Conservation (phyloP, 2,797 vertebrate species). For the Otolemur crassicaudatus region DNA sequence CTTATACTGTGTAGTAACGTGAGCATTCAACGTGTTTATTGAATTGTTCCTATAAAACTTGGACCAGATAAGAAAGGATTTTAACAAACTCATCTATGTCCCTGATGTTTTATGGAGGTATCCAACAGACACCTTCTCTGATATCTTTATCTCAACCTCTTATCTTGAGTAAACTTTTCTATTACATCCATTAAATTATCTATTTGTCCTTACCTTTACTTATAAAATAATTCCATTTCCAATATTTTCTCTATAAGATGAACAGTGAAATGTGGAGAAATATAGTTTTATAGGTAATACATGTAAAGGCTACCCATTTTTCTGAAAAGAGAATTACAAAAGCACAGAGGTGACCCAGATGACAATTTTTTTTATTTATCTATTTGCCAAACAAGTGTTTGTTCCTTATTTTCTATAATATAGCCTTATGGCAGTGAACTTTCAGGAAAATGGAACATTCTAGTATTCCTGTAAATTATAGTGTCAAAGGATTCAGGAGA, state of each 20-base stretch:
- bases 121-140: neutral
- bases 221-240: slow-evolving; percentile 17
- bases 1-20: neutral
- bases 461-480: neutral
- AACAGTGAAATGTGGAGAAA: neutral
- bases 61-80: neutral
- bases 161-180: neutral
- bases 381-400: neutral
- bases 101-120: neutral
- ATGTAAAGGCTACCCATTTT: neutral
- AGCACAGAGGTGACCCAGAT: neutral
- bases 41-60: neutral
- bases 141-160: neutral
- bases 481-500: neutral
- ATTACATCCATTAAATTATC: neutral
- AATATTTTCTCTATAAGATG: neutral
- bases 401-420: neutral
- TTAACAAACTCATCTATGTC: neutral
- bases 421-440: neutral
- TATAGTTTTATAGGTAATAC: neutral
- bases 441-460: neutral
- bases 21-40: neutral
- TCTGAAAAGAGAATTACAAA: slow-evolving; percentile 1
- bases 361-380: neutral
- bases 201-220: neutral